Base-by-base conservation (phyloP, 2,113 vertebrate genomes). In the Trinectes maculatus region DNA sequence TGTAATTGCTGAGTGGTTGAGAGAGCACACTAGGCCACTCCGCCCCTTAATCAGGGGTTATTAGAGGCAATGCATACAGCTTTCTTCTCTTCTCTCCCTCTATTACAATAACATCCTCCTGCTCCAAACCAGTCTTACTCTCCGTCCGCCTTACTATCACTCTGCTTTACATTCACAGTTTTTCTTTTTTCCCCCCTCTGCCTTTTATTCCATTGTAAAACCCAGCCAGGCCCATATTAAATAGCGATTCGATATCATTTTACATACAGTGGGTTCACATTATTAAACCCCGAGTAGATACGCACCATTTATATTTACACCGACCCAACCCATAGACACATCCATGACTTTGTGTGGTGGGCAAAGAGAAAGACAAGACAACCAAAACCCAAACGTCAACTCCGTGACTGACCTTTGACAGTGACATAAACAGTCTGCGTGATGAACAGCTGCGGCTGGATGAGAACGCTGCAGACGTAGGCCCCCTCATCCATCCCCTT, bases 401-500 rank as follows among this genome's bases (percentile, higher is more conserved):
- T 15, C 11, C 26, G 4, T 21, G 11, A 83, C 89, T 89, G 77
- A 99, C 98, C 98, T 98, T 98, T 99, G 82, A 99, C 98, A 0
- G 96, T 95, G 90, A 99, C 93, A 0, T 97, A 95, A 83, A 98
- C 95, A 0, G 96, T 98, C 93, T 99, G 95, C 56, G 95, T 98
- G 93, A 99, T 99, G 89, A 96, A 99, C 16, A 98, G 94, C 90
- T 98, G 96, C 3, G 96, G 98, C 80, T 98, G 97, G 85, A 99
- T 97, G 69, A 99, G 95, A 63, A 99, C 98, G 0, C 97, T 98
- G 94, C 97, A 99, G 46, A 98, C 91, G 22, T 99, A 98, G 51
- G 96, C 96, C 0, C 98, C 98, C 72, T 98, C 96, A 0, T 99
- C 98, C 96, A 98, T 96, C 69, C 96, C 97, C 59, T 99, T 99